Base-by-base conservation (phyloP, 64 coral and sea anemone genomes). In the Stylophora pistillata region DNA sequence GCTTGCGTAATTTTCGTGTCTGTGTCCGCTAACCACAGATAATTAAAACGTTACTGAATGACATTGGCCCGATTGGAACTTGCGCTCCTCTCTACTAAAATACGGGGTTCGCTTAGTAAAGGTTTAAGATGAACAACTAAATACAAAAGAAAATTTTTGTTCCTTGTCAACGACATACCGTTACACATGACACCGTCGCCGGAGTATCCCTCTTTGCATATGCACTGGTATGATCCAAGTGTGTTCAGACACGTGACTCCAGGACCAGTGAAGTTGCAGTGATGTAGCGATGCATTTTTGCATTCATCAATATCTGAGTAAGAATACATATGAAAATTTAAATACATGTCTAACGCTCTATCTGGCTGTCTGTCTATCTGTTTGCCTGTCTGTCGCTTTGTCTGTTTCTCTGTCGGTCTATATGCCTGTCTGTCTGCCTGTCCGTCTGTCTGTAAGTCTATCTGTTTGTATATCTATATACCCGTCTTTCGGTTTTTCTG, bases 231-330 rank as follows among this genome's bases (percentile, higher is more conserved):
- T 69, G 21, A 33, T 84, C 80, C 80, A 54, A 62, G 60, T 14
- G 80, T 84, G 20, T 84, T 84, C 0, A 69, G 33, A 70, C 80
- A 84, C 60, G 80, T 55, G 80, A 84, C 62, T 53, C 80, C 80
- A 69, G 62, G 80, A 27, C 32, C 27, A 15, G 9, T 6, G 10
- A 84, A 23, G 37, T 4, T 84, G 59, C 80, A 84, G 63, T 70
- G 69, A 37, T 84, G 60, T n/a, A 69, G 37, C 9, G 80, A 70
- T 21, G 60, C 1, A 47, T 69, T 84, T 30, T 68, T 84, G 15
- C 80, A 84, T 84, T 84, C 80, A 27, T 84, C 31, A 27, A 84
- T 84, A 18, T 84, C 80, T 84, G 11, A 26, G 26, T n/a, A 84
- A 20, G 11, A 70, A 17, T 1, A 61, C 9, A 53, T 2, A 83